A percentile compares a stretch with the other conserved stretches of the same genome.
Evolutionary conservation across 2,797 vertebrate genomes (phyloP).

Genomic region (Falco columbarius): DNA sequence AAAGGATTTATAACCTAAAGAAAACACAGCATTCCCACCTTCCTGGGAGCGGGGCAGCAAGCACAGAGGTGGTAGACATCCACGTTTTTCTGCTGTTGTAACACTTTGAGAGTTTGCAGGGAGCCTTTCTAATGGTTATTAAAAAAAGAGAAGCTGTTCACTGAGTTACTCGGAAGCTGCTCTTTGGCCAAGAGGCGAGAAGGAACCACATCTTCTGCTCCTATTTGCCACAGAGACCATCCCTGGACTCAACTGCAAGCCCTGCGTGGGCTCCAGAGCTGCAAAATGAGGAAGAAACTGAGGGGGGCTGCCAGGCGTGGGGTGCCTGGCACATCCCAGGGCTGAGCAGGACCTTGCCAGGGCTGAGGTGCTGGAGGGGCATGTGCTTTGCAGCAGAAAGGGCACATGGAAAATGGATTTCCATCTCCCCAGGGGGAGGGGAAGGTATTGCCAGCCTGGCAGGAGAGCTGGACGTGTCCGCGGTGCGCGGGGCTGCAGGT

Average conservation of each 20-base stretch:
- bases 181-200: neutral
- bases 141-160: neutral
- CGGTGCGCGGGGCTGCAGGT: neutral
- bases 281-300: fast-evolving
- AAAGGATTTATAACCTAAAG: neutral
- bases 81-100: neutral
- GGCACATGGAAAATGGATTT: neutral
- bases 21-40: fast-evolving
- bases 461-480: fast-evolving
- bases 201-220: fast-evolving
- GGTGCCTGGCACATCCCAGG: neutral
- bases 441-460: neutral
- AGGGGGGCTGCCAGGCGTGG: neutral
- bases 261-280: neutral
- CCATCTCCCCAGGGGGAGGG: no score
- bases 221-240: neutral
- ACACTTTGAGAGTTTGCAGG: neutral
- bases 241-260: neutral
- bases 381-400: neutral
- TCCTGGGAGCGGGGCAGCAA: neutral
- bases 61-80: neutral
- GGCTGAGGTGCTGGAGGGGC: neutral
- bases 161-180: neutral
- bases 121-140: neutral
- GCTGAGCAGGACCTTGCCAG: fast-evolving